A percentile compares a stretch with the other conserved stretches of the same genome.
Conservation (phyloP, 1,140 invertebrate genomes). For the Anastrepha ludens region DNA sequence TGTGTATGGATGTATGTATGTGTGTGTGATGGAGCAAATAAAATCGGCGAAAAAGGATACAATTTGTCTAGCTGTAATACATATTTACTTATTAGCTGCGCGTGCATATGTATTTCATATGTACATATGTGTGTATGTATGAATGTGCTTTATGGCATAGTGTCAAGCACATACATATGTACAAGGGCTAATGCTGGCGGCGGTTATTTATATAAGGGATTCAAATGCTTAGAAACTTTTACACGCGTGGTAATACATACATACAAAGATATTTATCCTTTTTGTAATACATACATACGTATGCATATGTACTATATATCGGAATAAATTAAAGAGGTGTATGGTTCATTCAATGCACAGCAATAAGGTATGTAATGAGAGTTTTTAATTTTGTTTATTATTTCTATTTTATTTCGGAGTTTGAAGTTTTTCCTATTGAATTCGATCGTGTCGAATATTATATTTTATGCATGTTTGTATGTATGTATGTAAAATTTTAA, state of each 20-base stretch:
- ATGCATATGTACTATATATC: not conserved
- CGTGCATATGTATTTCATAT: not conserved
- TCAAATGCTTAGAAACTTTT: not conserved
- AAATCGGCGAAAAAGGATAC: not conserved
- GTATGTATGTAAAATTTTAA: slow-evolving; percentile 15
- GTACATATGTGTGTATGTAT: not conserved
- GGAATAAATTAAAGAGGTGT: too few relatives aligned
- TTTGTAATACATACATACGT: not conserved
- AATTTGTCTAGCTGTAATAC: not conserved
- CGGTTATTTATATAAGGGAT: not conserved
- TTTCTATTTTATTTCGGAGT: not conserved
- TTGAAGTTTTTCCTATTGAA: not conserved
- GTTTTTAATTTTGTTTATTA: not conserved
- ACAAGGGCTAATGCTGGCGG: not conserved
- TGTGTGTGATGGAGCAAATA: not conserved
- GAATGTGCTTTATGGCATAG: not conserved
- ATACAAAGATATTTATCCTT: slow-evolving; percentile 11
- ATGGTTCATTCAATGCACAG: not conserved
- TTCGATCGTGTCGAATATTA: not conserved
- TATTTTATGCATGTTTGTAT: not conserved
- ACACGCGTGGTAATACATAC: not conserved
- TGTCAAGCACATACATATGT: not conserved
- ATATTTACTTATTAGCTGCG: not conserved
- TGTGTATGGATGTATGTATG: not conserved
- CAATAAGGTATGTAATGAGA: not conserved